Evolutionary conservation across 2,113 vertebrate genomes (phyloP).

Genomic region (Amblyopsis rosae): DNA sequence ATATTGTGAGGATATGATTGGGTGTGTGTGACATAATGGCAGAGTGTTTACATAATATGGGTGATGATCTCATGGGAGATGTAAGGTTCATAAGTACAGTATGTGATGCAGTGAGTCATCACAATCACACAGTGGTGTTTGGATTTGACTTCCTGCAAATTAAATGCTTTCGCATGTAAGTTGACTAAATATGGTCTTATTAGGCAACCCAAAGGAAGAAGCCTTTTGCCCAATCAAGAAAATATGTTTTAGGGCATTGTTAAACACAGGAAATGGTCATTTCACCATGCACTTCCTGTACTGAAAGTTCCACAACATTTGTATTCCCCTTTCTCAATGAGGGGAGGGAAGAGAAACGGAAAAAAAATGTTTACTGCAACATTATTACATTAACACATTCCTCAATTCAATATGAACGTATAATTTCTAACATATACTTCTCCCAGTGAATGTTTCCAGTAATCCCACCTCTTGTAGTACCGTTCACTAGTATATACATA

Average conservation of each 20-base stretch:
- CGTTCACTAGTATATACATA: constrained; percentile 4
- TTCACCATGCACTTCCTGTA: constrained; percentile 51
- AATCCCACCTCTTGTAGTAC: not conserved
- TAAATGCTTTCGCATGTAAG: constrained; percentile 32
- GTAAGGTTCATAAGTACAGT: constrained; percentile 55
- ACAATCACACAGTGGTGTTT: constrained; percentile 58
- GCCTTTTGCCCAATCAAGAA: constrained; percentile 36
- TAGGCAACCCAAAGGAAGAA: constrained; percentile 21
- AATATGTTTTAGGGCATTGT: constrained; percentile 64
- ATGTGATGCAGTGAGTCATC: constrained; percentile 63
- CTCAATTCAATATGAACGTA: not conserved
- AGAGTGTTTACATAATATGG: constrained; percentile 64
- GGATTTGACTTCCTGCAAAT: constrained; percentile 49
- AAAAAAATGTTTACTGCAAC: not conserved
- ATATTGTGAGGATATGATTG: constrained; percentile 21
- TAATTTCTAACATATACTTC: not conserved
- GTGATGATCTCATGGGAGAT: constrained; percentile 59
- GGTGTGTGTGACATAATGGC: constrained; percentile 42
- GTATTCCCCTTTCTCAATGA: constrained; percentile 12
- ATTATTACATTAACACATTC: not conserved
- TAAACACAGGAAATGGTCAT: constrained; percentile 66
- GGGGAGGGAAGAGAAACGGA: not conserved
- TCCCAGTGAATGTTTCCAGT: not conserved
- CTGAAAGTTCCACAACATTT: constrained; percentile 52
- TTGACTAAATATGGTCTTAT: constrained; percentile 18